Conservation (phyloP, 2,888 invertebrate genomes). For the Andricus curvator region DNA sequence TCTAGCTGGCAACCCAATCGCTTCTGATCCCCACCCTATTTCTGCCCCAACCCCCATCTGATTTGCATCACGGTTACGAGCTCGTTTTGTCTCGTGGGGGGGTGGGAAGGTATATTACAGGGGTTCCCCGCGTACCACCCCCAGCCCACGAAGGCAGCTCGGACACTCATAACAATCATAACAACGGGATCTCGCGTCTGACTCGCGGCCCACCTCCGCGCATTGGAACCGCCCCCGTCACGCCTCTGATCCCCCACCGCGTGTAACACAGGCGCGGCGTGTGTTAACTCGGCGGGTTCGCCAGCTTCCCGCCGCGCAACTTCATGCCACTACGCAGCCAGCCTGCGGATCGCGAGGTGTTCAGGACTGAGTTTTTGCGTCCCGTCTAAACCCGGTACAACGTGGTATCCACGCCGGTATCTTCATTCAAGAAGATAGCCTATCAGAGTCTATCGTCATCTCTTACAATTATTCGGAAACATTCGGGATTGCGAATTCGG, state of each 20-base stretch:
- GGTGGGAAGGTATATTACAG: constrained; percentile 68
- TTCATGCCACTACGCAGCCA: constrained; percentile 76
- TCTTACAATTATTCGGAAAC: not conserved
- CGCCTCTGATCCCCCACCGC: constrained; percentile 64
- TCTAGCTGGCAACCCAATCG: constrained; percentile 42
- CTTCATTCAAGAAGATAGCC: not conserved
- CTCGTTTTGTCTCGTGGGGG: constrained; percentile 67
- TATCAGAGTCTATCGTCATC: not conserved
- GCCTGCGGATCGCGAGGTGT: constrained; percentile 77
- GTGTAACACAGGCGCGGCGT: constrained; percentile 57
- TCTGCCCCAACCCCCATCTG: constrained; percentile 59
- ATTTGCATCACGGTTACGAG: constrained; percentile 76
- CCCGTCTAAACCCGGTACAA: constrained; percentile 59
- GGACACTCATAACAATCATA: constrained; percentile 78
- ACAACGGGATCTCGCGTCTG: constrained; percentile 75
- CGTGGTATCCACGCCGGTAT: constrained; percentile 68
- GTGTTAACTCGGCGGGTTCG: constrained; percentile 55
- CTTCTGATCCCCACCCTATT: constrained; percentile 49
- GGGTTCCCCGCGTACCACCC: constrained; percentile 63
- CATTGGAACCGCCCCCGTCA: constrained; percentile 73
- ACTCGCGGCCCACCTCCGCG: constrained; percentile 77
- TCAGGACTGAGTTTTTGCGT: constrained; percentile 67
- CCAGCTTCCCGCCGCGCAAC: constrained; percentile 59
- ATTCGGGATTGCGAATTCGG: not conserved
- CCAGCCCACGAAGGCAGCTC: constrained; percentile 70